Conservation (phyloP, 2,797 vertebrate species). For the Hozukius guyotensis region DNA sequence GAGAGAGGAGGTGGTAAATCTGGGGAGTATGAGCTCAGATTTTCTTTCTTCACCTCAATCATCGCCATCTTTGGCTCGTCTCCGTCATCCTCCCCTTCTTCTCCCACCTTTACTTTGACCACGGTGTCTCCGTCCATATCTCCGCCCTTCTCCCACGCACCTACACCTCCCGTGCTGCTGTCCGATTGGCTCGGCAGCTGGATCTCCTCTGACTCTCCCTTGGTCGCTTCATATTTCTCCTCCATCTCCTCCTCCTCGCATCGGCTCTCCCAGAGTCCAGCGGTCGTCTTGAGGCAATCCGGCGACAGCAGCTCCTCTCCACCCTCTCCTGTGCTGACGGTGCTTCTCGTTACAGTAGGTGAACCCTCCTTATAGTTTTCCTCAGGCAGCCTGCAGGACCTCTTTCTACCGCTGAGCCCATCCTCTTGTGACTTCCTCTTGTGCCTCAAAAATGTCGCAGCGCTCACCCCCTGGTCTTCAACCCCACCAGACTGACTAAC, state of each 20-base stretch:
- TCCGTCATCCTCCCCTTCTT: slow-evolving; percentile 79
- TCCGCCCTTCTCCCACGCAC: slow-evolving; percentile 50
- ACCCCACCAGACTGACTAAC: slow-evolving; percentile 77
- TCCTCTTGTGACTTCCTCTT: slow-evolving; percentile 90
- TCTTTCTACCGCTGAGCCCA: slow-evolving; percentile 77
- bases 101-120: slow-evolving; percentile 76
- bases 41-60: slow-evolving; percentile 93
- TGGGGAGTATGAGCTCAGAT: slow-evolving; percentile 83
- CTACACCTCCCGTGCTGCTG: slow-evolving; percentile 64
- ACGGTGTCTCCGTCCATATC: slow-evolving; percentile 48
- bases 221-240: slow-evolving; percentile 70
- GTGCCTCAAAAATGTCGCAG: slow-evolving; percentile 79
- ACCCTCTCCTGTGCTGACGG: slow-evolving; percentile 66
- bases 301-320: slow-evolving; percentile 84
- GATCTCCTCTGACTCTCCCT: slow-evolving; percentile 85
- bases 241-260: slow-evolving; percentile 46
- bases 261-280: slow-evolving; percentile 40
- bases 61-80: slow-evolving; percentile 42
- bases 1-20: slow-evolving; percentile 88
- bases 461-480: slow-evolving; percentile 69
- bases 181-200: slow-evolving; percentile 96
- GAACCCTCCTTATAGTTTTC: slow-evolving; percentile 68
- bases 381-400: slow-evolving; percentile 73
- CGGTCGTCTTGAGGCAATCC: slow-evolving; percentile 78
- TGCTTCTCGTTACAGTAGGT: slow-evolving; percentile 66